Percentiles rank a stretch among this genome's conserved stretches.
Conservation (phyloP, 2,113 vertebrate species). For the Epinephelus lanceolatus region DNA sequence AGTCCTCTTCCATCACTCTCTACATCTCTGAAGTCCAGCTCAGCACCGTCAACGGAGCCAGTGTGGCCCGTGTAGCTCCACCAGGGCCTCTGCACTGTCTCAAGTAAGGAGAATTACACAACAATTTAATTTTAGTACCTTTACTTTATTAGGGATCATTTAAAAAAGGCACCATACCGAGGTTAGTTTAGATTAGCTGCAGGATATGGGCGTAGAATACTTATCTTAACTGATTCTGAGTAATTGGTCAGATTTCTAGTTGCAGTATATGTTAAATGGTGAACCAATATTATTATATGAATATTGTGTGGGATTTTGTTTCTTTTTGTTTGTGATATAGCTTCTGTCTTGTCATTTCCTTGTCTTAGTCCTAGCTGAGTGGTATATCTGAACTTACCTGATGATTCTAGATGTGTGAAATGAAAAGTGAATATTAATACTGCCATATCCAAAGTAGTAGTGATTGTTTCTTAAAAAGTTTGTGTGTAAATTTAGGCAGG, state of each 20-base stretch:
- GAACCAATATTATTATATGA: neutral
- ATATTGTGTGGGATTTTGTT: neutral
- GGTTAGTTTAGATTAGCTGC: neutral
- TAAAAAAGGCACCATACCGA: neutral
- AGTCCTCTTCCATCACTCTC: slow-evolving; percentile 94
- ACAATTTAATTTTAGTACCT: neutral
- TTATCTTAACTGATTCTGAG: neutral
- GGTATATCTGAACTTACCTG: neutral
- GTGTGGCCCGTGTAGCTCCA: slow-evolving; percentile 91
- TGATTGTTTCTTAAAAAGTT: neutral
- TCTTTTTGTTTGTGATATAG: neutral
- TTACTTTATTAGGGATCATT: neutral
- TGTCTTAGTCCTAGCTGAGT: neutral
- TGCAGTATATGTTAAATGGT: neutral
- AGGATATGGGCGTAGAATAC: neutral
- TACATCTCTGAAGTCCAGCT: slow-evolving; percentile 97
- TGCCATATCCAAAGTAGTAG: neutral
- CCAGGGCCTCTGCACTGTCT: slow-evolving; percentile 97
- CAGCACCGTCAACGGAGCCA: slow-evolving; percentile 91
- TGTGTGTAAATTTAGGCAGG: no score
- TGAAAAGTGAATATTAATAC: neutral
- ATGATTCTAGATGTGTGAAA: neutral
- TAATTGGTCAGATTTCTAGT: neutral
- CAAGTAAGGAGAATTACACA: slow-evolving; percentile 86
- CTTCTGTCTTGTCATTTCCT: neutral